Evolutionary conservation across 2,888 invertebrate species (phyloP).

Genomic region (Troides aeacus): DNA sequence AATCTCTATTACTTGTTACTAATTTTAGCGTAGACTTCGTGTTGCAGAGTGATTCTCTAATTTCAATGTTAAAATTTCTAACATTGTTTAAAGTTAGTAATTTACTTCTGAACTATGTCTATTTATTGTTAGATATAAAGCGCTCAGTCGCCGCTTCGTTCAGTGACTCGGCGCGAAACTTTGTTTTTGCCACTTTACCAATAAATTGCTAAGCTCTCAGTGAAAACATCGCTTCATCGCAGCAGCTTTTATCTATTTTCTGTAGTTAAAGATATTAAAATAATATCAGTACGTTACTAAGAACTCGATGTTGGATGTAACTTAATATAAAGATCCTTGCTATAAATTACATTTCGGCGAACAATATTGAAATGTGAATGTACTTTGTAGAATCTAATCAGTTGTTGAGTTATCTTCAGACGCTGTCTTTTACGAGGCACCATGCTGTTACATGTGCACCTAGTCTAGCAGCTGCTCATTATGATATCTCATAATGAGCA

Average conservation of each 20-base stretch:
- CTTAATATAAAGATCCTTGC: neutral
- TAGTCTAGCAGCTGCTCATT: no score
- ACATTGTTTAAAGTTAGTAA: neutral
- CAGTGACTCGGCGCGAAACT: slow-evolving; percentile 11
- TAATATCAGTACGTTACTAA: neutral
- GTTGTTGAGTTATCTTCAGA: neutral
- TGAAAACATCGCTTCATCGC: slow-evolving; percentile 1
- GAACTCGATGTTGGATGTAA: neutral
- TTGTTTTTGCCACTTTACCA: slow-evolving; percentile 12
- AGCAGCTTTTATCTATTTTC: slow-evolving; percentile 4
- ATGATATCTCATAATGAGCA: no score
- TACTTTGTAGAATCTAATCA: neutral
- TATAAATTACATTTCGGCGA: neutral
- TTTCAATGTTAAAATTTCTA: neutral
- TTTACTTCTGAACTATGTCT: slow-evolving; percentile 2
- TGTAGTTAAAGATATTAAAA: neutral
- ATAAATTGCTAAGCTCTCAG: slow-evolving; percentile 13
- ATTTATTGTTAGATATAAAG: neutral
- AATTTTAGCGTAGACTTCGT: neutral
- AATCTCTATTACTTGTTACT: neutral
- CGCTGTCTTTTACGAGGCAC: no score
- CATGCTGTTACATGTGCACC: no score
- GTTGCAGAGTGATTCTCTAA: neutral
- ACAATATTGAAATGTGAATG: neutral
- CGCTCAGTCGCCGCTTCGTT: neutral